phyloP scores from a whole-genome alignment of 1,140 invertebrate species.

The Hycleus cichorii region DNA sequence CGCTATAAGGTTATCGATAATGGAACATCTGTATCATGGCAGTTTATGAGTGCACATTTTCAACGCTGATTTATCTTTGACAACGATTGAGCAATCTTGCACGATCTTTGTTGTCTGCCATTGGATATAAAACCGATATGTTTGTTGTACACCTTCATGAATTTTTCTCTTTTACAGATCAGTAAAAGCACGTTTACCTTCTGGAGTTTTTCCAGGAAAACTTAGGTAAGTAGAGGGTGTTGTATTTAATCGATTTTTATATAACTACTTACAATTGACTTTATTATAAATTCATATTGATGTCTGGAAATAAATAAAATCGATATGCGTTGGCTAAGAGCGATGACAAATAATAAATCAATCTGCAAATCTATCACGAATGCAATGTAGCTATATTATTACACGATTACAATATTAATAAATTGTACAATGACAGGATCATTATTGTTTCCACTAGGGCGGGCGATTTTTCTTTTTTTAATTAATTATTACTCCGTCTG shows the following conservation, averaged over 20 bases:
- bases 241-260: no score
- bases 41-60: slow-evolving; percentile 7
- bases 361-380: slow-evolving; percentile 3
- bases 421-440: no score
- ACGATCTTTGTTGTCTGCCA: slow-evolving; percentile 5
- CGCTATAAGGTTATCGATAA: slow-evolving; percentile 6
- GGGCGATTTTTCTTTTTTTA: no score
- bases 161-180: background rate
- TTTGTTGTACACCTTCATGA: background rate
- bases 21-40: slow-evolving; percentile 9
- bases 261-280: background rate
- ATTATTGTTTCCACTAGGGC: no score
- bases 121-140: background rate
- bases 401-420: background rate
- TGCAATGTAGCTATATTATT: background rate
- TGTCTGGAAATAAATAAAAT: background rate
- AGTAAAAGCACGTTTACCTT: no score
- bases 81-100: slow-evolving; percentile 6
- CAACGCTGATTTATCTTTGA: slow-evolving; percentile 9
- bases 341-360: slow-evolving; percentile 1
- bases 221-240: no score
- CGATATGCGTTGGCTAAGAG: background rate
- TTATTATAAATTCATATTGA: background rate
- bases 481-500: no score
- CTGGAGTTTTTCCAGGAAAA: no score